Evolutionary conservation across 2,113 vertebrate species (phyloP).

Genomic region (Amblyornis subalaris): DNA sequence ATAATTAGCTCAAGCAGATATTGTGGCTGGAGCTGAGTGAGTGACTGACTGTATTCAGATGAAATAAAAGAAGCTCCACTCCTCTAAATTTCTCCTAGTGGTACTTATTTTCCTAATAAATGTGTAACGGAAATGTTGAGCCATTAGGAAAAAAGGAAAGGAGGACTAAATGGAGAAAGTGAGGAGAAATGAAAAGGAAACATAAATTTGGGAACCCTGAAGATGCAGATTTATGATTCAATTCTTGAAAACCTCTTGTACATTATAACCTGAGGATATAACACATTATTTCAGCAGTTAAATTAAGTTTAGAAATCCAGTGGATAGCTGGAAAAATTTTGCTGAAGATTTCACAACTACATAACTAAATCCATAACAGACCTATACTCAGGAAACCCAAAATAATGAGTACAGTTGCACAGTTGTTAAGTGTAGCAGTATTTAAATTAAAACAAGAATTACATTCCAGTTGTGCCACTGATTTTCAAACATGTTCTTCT

Average conservation of each 20-base stretch:
- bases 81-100: background rate
- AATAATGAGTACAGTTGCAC: background rate
- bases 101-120: constrained; percentile 1
- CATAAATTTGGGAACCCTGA: background rate
- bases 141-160: background rate
- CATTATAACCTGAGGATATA: background rate
- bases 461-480: background rate
- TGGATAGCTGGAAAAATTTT: background rate
- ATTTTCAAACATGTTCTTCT: background rate
- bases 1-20: background rate
- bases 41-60: background rate
- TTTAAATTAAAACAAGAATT: background rate
- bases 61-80: background rate
- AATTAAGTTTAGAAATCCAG: background rate
- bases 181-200: background rate
- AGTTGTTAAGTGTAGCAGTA: background rate
- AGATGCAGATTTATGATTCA: background rate
- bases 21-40: background rate
- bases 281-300: background rate
- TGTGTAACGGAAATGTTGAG: background rate
- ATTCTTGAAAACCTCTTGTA: background rate
- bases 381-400: background rate
- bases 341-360: background rate
- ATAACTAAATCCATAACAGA: background rate
- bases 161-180: background rate